These are phyloP conservation scores for Plebejus melissa DNA, from an alignment of 2,888 invertebrate genomes.

Conservation along the genomic window DNA sequence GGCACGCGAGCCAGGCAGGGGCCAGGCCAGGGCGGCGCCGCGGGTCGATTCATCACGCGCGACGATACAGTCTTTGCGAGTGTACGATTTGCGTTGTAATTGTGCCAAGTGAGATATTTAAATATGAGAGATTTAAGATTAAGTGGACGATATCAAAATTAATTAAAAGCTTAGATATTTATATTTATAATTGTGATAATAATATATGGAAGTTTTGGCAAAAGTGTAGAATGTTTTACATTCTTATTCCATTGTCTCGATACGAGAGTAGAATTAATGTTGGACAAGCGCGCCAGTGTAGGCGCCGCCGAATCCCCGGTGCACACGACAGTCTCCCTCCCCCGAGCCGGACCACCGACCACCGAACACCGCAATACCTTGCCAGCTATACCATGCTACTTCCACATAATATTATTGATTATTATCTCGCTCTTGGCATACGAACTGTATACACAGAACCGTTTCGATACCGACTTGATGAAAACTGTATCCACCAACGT, in stretches of 20 bases:
- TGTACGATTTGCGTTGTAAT: constrained; percentile 72
- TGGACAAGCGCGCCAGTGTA: constrained; percentile 32
- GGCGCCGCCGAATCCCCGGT: constrained; percentile 32
- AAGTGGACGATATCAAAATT: constrained; percentile 77
- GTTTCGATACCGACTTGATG: constrained; percentile 35
- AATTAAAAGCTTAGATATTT: constrained; percentile 71
- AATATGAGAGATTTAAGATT: constrained; percentile 72
- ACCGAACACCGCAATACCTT: constrained; percentile 31
- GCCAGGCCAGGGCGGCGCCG: constrained; percentile 37
- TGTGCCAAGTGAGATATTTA: constrained; percentile 78
- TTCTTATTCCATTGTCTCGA: constrained; percentile 50
- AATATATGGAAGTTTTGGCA: constrained; percentile 76
- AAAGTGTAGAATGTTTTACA: constrained; percentile 59
- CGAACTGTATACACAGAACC: constrained; percentile 35
- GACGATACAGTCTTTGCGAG: constrained; percentile 55
- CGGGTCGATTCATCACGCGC: constrained; percentile 38
- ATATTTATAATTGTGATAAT: constrained; percentile 75
- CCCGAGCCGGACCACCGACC: constrained; percentile 28
- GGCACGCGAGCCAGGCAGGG: background rate
- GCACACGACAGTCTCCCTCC: constrained; percentile 32
- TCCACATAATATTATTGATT: constrained; percentile 75
- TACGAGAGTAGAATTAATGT: constrained; percentile 42
- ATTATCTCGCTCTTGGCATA: constrained; percentile 66
- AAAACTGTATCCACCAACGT: constrained; percentile 17
- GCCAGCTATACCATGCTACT: constrained; percentile 43